phyloP scores from a whole-genome alignment of 2,888 invertebrate species.

The Microchrysa polita region DNA sequence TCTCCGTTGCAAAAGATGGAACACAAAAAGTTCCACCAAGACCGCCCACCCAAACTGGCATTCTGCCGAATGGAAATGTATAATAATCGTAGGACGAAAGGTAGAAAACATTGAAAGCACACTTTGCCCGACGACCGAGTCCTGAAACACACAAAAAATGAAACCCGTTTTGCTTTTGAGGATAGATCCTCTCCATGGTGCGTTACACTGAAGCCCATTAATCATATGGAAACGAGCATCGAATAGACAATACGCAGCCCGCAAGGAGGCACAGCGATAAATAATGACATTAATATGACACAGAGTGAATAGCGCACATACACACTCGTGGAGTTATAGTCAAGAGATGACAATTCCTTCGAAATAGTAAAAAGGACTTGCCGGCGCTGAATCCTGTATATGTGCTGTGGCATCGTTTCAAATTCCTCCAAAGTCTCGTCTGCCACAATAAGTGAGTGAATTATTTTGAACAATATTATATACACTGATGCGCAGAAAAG shows the following conservation, averaged over 20 bases:
- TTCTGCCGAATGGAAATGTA: no score
- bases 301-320: conserved; percentile 32
- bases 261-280: conserved; percentile 42
- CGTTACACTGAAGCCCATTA: conserved; percentile 37
- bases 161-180: conserved; percentile 32
- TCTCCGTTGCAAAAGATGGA: conserved; percentile 29
- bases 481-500: background rate
- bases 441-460: background rate
- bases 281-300: conserved; percentile 45
- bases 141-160: conserved; percentile 4
- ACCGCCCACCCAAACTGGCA: no score
- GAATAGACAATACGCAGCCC: conserved; percentile 42
- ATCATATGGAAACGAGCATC: conserved; percentile 45
- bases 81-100: no score
- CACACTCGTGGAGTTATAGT: no score
- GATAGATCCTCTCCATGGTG: conserved; percentile 13
- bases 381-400: no score
- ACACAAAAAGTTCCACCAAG: no score
- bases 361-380: conserved; percentile 9
- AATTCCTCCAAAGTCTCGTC: background rate
- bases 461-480: background rate
- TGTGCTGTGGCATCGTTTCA: background rate
- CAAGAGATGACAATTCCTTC: background rate
- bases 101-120: no score
- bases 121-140: background rate